Base-by-base conservation (phyloP, 2,797 vertebrate species). In the Gymnoscopelus braueri region DNA sequence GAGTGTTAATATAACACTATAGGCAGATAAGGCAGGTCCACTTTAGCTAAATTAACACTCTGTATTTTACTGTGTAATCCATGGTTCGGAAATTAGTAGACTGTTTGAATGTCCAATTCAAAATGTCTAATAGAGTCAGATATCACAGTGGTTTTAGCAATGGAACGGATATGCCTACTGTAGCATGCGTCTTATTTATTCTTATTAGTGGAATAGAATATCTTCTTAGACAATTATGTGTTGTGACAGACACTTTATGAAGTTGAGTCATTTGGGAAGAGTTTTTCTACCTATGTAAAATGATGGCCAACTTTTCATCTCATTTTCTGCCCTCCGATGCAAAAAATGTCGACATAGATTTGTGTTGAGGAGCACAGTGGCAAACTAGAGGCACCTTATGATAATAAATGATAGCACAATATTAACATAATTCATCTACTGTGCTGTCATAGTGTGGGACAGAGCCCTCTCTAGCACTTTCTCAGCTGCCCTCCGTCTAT, bases 401-500 rank as follows among this genome's bases (percentile, higher is more conserved):
- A 54, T 60, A 24, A 74, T 65, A 35, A 62, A 57, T 70, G 23
- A 63, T 15, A 56, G 44, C 19, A 48, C 65, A 72, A 55, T 59
- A 72, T 50, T 68, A 68, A 62, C 60, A 75, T 75, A 71, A 82
- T 82, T 75, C 29, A 75, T 53, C 26, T 24, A 29, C 39, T 50
- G 52, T 67, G 75, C 59, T 79, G 58, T 74, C 72, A 10, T 44
- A 44, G 39, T 63, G 29, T 29, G 29, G 55, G 39, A 64, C 50
- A 29, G 52, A 69, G 23, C 58, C 68, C 67, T 55, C 39, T 49
- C 39, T 56, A 50, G 15, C 35, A 72, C 13, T 3, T 69, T 60
- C 82, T 67, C 65, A 76, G 75, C 71, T 67, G 58, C 67, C 63
- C 65, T 69, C 64, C 59, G 65, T 78, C 67, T 61, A 66, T 80